phyloP scores from a whole-genome alignment of 2,888 invertebrate genomes.

The Mimachlamys varia region DNA sequence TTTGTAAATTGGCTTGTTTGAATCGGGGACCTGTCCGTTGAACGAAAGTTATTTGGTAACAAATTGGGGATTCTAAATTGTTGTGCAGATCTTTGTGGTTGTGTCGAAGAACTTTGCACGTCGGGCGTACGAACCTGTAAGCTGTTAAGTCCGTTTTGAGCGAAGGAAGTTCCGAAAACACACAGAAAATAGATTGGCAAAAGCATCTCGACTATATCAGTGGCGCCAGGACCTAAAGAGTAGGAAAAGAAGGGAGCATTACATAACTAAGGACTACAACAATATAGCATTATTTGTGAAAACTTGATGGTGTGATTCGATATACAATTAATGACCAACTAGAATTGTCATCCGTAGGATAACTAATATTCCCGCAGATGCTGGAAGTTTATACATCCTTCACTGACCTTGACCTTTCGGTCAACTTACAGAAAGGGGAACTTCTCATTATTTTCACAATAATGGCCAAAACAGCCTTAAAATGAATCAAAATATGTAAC shows the following conservation, averaged over 20 bases:
- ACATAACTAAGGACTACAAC: too few species aligned
- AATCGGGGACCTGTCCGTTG: background rate
- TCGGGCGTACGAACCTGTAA: background rate
- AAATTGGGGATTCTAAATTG: background rate
- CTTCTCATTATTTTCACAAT: too few species aligned
- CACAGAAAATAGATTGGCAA: background rate
- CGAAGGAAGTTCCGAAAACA: background rate
- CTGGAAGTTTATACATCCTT: too few species aligned
- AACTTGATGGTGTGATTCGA: too few species aligned
- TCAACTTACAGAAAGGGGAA: too few species aligned
- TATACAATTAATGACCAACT: too few species aligned
- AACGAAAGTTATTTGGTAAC: background rate
- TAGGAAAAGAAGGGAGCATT: background rate
- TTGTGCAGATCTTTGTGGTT: slow-evolving; percentile 1
- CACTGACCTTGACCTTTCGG: too few species aligned
- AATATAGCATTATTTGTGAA: too few species aligned
- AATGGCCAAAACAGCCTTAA: too few species aligned
- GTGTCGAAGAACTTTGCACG: background rate
- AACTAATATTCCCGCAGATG: too few species aligned
- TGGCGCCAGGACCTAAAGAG: background rate
- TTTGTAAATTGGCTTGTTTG: background rate
- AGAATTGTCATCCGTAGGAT: too few species aligned
- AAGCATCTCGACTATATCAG: background rate
- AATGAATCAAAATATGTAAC: too few species aligned
- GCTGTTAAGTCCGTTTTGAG: background rate